Conservation (phyloP, 2,888 invertebrate genomes). For the Clepsis dumicolana region DNA sequence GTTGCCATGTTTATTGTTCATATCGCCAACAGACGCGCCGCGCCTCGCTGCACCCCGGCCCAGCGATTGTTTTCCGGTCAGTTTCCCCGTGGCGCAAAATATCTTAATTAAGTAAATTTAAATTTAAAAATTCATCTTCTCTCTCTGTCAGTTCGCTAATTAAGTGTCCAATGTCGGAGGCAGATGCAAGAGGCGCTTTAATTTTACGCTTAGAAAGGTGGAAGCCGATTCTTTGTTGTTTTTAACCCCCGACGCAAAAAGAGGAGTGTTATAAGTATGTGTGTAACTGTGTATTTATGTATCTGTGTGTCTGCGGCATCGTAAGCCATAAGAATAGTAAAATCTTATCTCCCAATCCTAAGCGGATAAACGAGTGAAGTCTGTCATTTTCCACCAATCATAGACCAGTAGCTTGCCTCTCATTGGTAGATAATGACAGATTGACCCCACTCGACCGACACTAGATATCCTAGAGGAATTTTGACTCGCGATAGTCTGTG, state of each 20-base stretch:
- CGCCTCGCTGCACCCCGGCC: constrained; percentile 21
- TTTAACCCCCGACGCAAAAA: not conserved
- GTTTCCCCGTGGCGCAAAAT: constrained; percentile 57
- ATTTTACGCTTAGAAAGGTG: constrained; percentile 15
- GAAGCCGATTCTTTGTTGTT: constrained; percentile 29
- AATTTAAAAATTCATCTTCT: constrained; percentile 67
- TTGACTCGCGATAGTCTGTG: too few species aligned
- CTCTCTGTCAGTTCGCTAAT: constrained; percentile 63
- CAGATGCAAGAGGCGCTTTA: constrained; percentile 36
- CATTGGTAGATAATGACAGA: too few species aligned
- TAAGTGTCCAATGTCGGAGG: constrained; percentile 51
- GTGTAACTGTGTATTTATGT: too few species aligned
- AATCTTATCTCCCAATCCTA: too few species aligned
- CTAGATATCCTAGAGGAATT: too few species aligned
- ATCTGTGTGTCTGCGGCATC: too few species aligned
- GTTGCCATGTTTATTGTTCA: not conserved
- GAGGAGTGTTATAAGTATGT: not conserved
- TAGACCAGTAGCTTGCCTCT: too few species aligned
- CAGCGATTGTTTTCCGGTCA: constrained; percentile 59
- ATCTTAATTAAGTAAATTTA: constrained; percentile 75
- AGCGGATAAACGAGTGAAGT: too few species aligned
- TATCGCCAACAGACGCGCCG: constrained; percentile 21
- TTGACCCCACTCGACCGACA: too few species aligned
- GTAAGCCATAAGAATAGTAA: too few species aligned
- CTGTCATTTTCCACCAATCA: too few species aligned